Conservation (phyloP, 2,888 invertebrate genomes). For the Parapristionchus giblindavisi region DNA sequence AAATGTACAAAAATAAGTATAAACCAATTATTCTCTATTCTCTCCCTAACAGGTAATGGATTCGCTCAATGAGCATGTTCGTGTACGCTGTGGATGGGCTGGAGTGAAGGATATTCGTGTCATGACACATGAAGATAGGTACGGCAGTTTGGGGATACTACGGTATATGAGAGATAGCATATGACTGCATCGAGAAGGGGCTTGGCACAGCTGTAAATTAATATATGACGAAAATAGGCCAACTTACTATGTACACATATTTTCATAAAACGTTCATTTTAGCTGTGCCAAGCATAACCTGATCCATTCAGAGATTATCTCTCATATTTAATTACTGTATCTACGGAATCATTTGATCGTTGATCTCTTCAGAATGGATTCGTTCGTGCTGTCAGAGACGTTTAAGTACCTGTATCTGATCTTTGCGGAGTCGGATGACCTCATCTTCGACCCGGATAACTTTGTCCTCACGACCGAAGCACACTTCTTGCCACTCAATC, state of each 20-base stretch:
- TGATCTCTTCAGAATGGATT: slow-evolving; percentile 83
- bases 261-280: background rate
- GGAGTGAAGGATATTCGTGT: slow-evolving; percentile 95
- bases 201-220: too few relatives aligned
- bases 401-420: slow-evolving; percentile 94
- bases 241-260: background rate
- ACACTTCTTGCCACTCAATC: slow-evolving; percentile 85
- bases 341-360: background rate
- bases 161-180: too few relatives aligned
- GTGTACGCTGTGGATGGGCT: slow-evolving; percentile 95
- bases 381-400: slow-evolving; percentile 95
- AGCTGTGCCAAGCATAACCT: too few relatives aligned
- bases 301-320: background rate
- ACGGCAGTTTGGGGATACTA: too few relatives aligned
- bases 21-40: too few relatives aligned
- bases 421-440: slow-evolving; percentile 86
- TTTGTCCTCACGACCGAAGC: slow-evolving; percentile 80
- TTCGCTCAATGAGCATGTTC: slow-evolving; percentile 86
- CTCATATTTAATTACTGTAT: background rate
- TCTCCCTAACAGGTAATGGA: slow-evolving; percentile 77
- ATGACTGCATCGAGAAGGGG: too few relatives aligned
- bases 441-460: slow-evolving; percentile 40
- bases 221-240: too few relatives aligned
- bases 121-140: slow-evolving; percentile 82
- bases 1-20: too few relatives aligned